Evolutionary conservation across 2,888 invertebrate species (phyloP).

Genomic region (Drosophila lutescens): DNA sequence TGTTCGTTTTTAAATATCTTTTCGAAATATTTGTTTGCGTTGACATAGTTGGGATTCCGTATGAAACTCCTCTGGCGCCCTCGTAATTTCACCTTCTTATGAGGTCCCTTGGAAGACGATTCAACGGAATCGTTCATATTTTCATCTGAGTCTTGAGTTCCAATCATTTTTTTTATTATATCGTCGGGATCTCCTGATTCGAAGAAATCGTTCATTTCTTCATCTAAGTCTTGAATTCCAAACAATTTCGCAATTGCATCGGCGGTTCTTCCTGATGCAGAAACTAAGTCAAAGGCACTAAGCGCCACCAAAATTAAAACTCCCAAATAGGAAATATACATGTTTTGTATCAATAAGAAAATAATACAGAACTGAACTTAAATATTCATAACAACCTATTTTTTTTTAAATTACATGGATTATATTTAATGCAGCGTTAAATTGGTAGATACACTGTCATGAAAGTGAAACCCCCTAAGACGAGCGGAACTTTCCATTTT

Average conservation of each 20-base stretch:
- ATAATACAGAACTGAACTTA: background rate
- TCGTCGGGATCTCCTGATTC: too few species aligned
- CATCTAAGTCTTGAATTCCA: too few species aligned
- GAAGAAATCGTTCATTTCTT: background rate
- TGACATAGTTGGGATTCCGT: slow-evolving; percentile 47
- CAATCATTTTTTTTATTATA: too few species aligned
- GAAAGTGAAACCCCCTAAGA: too few species aligned
- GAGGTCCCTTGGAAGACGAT: background rate
- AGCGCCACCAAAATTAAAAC: background rate
- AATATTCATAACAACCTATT: background rate
- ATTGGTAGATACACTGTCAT: background rate
- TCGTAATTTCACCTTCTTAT: background rate
- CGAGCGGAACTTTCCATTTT: too few species aligned
- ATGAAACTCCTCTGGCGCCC: slow-evolving; percentile 28
- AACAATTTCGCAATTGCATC: too few species aligned
- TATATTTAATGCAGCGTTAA: background rate
- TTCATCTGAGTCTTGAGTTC: background rate
- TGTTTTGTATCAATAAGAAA: background rate
- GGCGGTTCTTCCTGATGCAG: too few species aligned
- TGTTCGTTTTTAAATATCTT: background rate
- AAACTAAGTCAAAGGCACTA: background rate
- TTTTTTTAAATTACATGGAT: background rate
- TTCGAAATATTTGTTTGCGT: slow-evolving; percentile 11
- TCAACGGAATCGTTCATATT: background rate
- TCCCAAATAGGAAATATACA: background rate